These are phyloP conservation scores for Bombus ignitus DNA, from an alignment of 1,140 invertebrate species.

Conservation along the genomic window DNA sequence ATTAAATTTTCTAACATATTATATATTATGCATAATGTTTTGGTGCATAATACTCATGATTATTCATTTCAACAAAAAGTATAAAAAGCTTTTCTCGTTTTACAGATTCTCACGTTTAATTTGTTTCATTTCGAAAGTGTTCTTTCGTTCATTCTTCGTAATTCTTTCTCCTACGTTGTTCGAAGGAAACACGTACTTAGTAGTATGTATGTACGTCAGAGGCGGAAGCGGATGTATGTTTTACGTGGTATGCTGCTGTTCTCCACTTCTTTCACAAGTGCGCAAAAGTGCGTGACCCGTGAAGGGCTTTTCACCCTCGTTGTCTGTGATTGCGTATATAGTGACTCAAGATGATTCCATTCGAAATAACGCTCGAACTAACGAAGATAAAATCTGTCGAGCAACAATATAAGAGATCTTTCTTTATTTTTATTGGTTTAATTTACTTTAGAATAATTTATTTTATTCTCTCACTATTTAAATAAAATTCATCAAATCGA, in stretches of 20 bases:
- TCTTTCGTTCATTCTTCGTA: background rate
- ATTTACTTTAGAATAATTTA: too few relatives aligned
- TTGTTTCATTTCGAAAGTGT: background rate
- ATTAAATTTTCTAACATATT: too few relatives aligned
- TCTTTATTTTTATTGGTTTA: too few relatives aligned
- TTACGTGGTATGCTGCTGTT: background rate
- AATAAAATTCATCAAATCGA: too few relatives aligned
- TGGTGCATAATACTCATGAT: too few relatives aligned
- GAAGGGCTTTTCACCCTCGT: background rate
- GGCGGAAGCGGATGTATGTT: conserved; percentile 1
- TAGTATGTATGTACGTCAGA: background rate
- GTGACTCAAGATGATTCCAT: background rate
- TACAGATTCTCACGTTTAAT: too few relatives aligned
- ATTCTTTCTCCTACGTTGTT: background rate
- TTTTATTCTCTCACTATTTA: too few relatives aligned
- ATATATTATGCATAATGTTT: too few relatives aligned
- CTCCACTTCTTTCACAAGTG: background rate
- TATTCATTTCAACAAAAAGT: too few relatives aligned
- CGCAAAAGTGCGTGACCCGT: background rate
- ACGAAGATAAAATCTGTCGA: too few relatives aligned
- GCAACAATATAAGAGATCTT: too few relatives aligned
- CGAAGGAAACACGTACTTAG: background rate
- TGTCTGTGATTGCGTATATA: background rate
- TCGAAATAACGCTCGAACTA: background rate
- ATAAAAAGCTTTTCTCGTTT: too few relatives aligned